phyloP scores from a whole-genome alignment of 1,140 invertebrate genomes.

The Drosophila obscura region DNA sequence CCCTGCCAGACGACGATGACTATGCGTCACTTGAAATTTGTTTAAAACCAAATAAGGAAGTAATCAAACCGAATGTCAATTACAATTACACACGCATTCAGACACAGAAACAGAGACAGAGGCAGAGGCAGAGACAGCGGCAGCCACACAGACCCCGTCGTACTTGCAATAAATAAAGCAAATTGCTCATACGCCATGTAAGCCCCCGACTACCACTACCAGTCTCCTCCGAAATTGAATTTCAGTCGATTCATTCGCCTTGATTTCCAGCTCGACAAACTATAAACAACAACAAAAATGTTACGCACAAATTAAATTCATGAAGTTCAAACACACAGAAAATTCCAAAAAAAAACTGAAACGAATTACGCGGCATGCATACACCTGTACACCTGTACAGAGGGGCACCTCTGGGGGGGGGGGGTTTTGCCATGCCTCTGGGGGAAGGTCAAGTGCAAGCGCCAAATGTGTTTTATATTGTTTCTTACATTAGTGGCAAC shows the following conservation, averaged over 20 bases:
- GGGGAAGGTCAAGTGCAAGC: conserved; percentile 49
- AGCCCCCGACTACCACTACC: conserved; percentile 3
- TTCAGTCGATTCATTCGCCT: conserved; percentile 44
- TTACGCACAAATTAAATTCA: conserved; percentile 51
- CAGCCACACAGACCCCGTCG: too few species aligned
- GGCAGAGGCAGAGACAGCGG: too few species aligned
- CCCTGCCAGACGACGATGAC: too few species aligned
- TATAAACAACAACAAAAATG: conserved; percentile 31
- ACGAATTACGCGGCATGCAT: conserved; percentile 45
- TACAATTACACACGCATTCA: conserved; percentile 41
- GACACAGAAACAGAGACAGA: conserved; percentile 1
- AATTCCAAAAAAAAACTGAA: conserved; percentile 37
- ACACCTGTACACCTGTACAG: neutral
- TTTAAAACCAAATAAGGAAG: conserved; percentile 41
- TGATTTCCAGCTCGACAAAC: conserved; percentile 37
- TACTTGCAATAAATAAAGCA: conserved; percentile 25
- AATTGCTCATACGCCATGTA: conserved; percentile 47
- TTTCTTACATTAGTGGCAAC: conserved; percentile 41
- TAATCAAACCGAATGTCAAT: conserved; percentile 41
- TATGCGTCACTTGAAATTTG: conserved; percentile 25
- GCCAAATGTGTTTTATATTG: conserved; percentile 55
- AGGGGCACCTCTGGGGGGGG: neutral
- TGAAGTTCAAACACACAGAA: conserved; percentile 39
- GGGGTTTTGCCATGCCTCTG: conserved; percentile 13
- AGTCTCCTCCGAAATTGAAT: conserved; percentile 42